These are phyloP conservation scores for Tachina lurida DNA, from an alignment of 2,888 invertebrate species.

Conservation along the genomic window DNA sequence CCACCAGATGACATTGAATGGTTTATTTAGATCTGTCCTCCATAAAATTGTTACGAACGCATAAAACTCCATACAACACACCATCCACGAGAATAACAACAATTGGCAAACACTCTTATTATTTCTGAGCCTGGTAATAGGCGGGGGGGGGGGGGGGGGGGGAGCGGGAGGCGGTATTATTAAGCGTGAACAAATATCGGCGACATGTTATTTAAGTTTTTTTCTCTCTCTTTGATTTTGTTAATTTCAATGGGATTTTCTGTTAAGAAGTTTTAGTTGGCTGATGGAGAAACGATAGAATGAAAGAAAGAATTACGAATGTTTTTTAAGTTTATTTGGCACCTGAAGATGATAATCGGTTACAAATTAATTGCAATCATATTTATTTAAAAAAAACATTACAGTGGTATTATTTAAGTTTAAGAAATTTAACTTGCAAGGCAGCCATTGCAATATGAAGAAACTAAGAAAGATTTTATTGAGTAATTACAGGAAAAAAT, in stretches of 20 bases:
- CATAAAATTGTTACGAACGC: slow-evolving; percentile 71
- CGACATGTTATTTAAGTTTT: slow-evolving; percentile 63
- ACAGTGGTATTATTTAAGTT: not conserved
- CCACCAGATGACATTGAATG: slow-evolving; percentile 71
- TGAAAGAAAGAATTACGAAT: slow-evolving; percentile 69
- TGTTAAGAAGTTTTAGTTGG: slow-evolving; percentile 40
- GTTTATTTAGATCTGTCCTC: slow-evolving; percentile 72
- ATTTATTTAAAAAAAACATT: slow-evolving; percentile 54
- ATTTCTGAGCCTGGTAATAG: slow-evolving; percentile 3
- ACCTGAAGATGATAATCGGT: slow-evolving; percentile 83
- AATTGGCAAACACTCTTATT: slow-evolving; percentile 47
- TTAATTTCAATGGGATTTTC: slow-evolving; percentile 64
- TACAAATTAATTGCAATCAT: slow-evolving; percentile 83
- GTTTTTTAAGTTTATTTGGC: slow-evolving; percentile 82
- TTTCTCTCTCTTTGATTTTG: slow-evolving; percentile 16
- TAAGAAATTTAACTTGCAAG: not conserved
- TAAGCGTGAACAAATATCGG: slow-evolving; percentile 69
- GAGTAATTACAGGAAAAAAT: too few species aligned
- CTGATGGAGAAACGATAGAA: slow-evolving; percentile 47
- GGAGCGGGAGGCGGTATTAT: slow-evolving; percentile 25
- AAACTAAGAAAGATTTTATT: too few species aligned
- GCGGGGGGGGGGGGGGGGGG: not conserved
- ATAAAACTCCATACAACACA: slow-evolving; percentile 64
- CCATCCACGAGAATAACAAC: slow-evolving; percentile 1
- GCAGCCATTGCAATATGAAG: not conserved